These are phyloP conservation scores for Meta bourneti DNA, from an alignment of 2,888 invertebrate genomes.

Conservation along the genomic window DNA sequence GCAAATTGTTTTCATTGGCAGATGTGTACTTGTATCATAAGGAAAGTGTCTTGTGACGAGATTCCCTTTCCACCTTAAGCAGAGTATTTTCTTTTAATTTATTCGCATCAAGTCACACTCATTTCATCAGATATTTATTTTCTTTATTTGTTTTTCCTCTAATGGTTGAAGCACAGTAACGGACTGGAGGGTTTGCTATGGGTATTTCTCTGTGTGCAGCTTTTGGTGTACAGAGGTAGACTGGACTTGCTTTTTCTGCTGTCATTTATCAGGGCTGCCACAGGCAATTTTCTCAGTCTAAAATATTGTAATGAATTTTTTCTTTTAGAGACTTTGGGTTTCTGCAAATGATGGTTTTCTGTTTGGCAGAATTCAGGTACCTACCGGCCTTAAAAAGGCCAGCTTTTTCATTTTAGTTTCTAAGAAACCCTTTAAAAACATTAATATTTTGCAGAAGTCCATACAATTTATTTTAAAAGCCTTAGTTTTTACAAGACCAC, in stretches of 20 bases:
- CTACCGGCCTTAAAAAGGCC: too few species aligned
- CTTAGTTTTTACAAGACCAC: too few species aligned
- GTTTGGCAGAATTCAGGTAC: neutral
- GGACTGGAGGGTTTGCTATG: constrained; percentile 58
- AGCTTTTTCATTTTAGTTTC: too few species aligned
- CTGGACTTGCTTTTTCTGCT: constrained; percentile 47
- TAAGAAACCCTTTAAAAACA: too few species aligned
- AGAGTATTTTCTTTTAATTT: constrained; percentile 31
- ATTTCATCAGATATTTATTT: constrained; percentile 74
- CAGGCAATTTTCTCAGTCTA: neutral
- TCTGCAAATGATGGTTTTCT: neutral
- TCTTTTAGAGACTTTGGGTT: constrained; percentile 5
- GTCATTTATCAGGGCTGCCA: constrained; percentile 15
- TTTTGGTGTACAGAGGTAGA: constrained; percentile 31
- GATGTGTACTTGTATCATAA: constrained; percentile 2
- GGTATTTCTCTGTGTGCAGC: constrained; percentile 73
- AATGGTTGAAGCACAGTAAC: constrained; percentile 16
- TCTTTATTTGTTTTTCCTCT: constrained; percentile 31
- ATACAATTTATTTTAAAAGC: too few species aligned
- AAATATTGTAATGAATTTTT: neutral
- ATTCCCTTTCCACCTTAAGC: neutral
- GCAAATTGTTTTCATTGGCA: neutral
- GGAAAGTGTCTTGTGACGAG: constrained; percentile 28
- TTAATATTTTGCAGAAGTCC: too few species aligned
- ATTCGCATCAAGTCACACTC: constrained; percentile 69